Base-by-base conservation (phyloP, 35 echinoderm and acorn worm genomes). In the Apostichopus parvimensis region DNA sequence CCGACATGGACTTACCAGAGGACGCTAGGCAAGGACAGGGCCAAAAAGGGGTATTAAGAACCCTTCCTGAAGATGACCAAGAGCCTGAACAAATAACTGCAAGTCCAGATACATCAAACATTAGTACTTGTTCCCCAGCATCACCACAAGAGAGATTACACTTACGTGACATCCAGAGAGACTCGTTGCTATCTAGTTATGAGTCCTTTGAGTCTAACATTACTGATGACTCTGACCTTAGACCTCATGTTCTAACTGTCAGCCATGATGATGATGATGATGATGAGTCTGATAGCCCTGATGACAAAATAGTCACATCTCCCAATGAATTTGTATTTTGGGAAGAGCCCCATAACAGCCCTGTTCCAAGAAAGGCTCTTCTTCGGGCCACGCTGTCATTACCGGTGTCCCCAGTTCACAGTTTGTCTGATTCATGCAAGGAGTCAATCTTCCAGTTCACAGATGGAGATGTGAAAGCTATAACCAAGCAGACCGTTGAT, bases 1-100 rank as follows among this genome's bases (percentile, higher is more conserved):
- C 86, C 8, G 86, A 88, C 17, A 88, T 88, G 86, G 86, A 88
- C 86, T 45, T 18, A 6, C 61, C 22, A 11, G 86, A 65, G 56
- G 26, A 4, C 25, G 8, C 34, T 75, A 18, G 14, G 20, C 57
- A 65, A 21, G 61, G 61, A n/a, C 57, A 34, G 5, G 68, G 24
- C 4, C 62, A 72, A n/a, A 88, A 88, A 54, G 61, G 86, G 18
- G 7, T 54, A 7, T 17, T 88, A 18, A 34, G 11, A 52, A 73
- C 86, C 6, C 57, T 88, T 28, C 86, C 86, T 6, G 26, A 72
- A 54, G 60, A 58, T 28, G 86, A 66, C 14, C 60, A 68, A 20
- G 86, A 18, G 23, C 57, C 9, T 52, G 55, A 54, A 20, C 15
- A 11, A 72, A 88, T 53, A 28, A 10, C 62, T 72, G 57, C 54